Evolutionary conservation across 2,888 invertebrate genomes (phyloP).

Genomic region (Hirtodrosophila trivittata): DNA sequence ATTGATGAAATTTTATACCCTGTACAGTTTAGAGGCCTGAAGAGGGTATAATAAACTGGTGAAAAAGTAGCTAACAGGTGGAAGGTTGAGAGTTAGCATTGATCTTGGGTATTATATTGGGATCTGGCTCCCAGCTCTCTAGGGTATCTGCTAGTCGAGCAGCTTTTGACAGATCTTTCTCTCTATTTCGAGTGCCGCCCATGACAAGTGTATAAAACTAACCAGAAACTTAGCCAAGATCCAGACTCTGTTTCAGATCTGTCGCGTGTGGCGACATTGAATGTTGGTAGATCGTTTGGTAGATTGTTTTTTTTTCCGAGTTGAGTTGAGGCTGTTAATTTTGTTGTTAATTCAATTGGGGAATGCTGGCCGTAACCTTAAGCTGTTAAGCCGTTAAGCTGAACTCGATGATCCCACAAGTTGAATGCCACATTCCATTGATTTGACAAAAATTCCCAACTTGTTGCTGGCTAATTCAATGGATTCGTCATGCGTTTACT

Average conservation of each 20-base stretch:
- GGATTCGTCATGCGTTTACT: slow-evolving; percentile 52
- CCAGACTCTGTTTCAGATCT: no score
- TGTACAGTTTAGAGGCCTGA: neutral
- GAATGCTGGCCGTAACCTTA: slow-evolving; percentile 32
- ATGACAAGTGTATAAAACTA: slow-evolving; percentile 68
- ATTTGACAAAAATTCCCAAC: slow-evolving; percentile 29
- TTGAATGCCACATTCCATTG: slow-evolving; percentile 30
- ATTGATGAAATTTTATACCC: slow-evolving; percentile 22
- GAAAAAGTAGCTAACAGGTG: no score
- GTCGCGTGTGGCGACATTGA: slow-evolving; percentile 48
- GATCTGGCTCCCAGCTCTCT: no score
- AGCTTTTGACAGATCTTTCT: neutral
- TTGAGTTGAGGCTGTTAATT: slow-evolving; percentile 26
- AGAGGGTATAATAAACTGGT: no score
- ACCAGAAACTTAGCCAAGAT: slow-evolving; percentile 36
- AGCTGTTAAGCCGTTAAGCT: slow-evolving; percentile 10
- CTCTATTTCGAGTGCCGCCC: slow-evolving; percentile 6
- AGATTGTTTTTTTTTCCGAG: neutral
- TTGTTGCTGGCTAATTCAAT: slow-evolving; percentile 28
- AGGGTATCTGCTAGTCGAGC: neutral
- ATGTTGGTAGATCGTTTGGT: neutral
- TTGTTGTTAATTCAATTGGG: slow-evolving; percentile 31
- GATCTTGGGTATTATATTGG: no score
- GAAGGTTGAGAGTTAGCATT: no score
- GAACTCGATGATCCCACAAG: slow-evolving; percentile 36